phyloP scores from a whole-genome alignment of 2,797 vertebrate species.

The Amniataba percoides region DNA sequence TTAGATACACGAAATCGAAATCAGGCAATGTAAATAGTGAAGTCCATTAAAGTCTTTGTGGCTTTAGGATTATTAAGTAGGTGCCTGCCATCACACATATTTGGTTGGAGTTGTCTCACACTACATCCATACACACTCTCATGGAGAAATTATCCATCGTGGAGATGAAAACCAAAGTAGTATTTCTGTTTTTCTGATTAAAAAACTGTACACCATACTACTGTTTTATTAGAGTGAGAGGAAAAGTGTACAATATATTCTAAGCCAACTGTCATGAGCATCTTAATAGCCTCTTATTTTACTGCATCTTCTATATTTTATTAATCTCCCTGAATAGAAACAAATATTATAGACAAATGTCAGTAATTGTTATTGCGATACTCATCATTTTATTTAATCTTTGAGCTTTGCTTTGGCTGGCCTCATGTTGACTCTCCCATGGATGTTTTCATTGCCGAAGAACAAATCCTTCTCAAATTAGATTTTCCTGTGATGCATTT shows the following conservation, averaged over 20 bases:
- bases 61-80: neutral
- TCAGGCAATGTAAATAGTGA: neutral
- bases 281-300: constrained; percentile 2
- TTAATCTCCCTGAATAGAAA: constrained; percentile 24
- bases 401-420: constrained; percentile 50
- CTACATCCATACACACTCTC: neutral
- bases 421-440: constrained; percentile 55
- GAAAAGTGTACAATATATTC: neutral
- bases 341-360: constrained; percentile 28
- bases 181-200: neutral
- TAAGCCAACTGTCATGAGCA: neutral
- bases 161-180: neutral
- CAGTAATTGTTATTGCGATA: constrained; percentile 38
- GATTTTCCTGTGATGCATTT: constrained; percentile 61
- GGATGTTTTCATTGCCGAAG: constrained; percentile 63
- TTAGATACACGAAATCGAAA: neutral
- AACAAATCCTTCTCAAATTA: constrained; percentile 70
- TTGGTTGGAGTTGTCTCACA: neutral
- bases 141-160: neutral
- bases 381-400: constrained; percentile 47
- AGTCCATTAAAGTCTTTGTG: neutral
- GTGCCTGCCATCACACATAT: neutral
- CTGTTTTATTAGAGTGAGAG: neutral
- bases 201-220: neutral
- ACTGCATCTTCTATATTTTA: constrained; percentile 19